Percentiles rank a stretch among this genome's conserved stretches.
These are phyloP conservation scores for Gymnocephalus cernua DNA, from an alignment of 2,113 vertebrate species.

Conservation along the genomic window DNA sequence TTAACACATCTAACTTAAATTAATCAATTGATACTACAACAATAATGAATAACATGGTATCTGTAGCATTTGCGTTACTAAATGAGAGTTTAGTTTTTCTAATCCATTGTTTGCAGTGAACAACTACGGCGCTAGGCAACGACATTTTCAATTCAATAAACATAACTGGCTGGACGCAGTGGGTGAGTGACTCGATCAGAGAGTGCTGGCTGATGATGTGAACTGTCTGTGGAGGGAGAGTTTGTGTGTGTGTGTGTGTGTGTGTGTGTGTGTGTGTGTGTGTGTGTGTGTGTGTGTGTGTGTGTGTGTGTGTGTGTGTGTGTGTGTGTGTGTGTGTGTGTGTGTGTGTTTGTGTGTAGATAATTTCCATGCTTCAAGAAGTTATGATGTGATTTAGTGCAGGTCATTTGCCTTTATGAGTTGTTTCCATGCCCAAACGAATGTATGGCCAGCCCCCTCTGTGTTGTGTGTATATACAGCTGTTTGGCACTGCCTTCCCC, in stretches of 20 bases:
- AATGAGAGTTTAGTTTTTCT: too few relatives aligned
- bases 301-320: background rate
- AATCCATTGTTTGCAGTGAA: too few relatives aligned
- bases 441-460: slow-evolving; percentile 37
- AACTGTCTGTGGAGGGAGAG: too few relatives aligned
- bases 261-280: background rate
- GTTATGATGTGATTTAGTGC: slow-evolving; percentile 2
- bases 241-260: background rate
- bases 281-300: background rate
- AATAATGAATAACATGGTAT: too few relatives aligned
- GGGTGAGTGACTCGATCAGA: too few relatives aligned
- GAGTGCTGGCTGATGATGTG: too few relatives aligned
- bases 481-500: background rate
- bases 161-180: too few relatives aligned
- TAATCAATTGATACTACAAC: too few relatives aligned
- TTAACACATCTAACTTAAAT: too few relatives aligned
- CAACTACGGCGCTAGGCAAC: too few relatives aligned
- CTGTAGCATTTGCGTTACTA: too few relatives aligned
- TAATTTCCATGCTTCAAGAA: slow-evolving; percentile 12
- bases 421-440: slow-evolving; percentile 48
- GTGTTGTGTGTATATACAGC: slow-evolving; percentile 24
- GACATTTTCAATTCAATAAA: too few relatives aligned
- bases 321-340: slow-evolving; percentile 1
- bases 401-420: slow-evolving; percentile 40
- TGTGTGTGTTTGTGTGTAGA: background rate